Conservation (phyloP, 2,888 invertebrate species). For the Desoria tigrina region DNA sequence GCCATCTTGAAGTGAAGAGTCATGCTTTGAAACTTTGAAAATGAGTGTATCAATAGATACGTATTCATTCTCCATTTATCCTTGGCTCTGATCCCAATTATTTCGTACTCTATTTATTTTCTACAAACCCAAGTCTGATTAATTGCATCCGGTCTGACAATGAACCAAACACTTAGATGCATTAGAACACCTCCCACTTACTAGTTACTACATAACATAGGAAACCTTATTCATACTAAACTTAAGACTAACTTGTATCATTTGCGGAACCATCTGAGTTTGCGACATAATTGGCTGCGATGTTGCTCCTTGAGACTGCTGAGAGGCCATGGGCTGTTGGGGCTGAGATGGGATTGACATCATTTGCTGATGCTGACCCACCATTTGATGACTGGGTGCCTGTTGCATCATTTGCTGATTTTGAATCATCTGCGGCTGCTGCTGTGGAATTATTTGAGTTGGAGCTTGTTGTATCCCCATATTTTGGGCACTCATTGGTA, state of each 20-base stretch:
- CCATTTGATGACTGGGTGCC: constrained; percentile 32
- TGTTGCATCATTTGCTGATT: constrained; percentile 60
- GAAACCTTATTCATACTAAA: no score
- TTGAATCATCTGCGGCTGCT: constrained; percentile 61
- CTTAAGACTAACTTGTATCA: constrained; percentile 58
- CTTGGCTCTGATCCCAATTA: no score
- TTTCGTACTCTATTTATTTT: no score
- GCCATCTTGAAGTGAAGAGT: no score
- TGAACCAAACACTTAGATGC: no score
- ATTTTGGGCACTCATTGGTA: constrained; percentile 30
- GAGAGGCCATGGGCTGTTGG: constrained; percentile 32
- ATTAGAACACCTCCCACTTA: no score
- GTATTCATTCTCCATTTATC: no score
- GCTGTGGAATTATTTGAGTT: constrained; percentile 46
- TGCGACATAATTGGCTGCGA: constrained; percentile 42
- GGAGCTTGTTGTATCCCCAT: constrained; percentile 39
- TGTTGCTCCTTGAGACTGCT: constrained; percentile 31
- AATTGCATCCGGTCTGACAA: no score
- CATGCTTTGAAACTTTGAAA: no score
- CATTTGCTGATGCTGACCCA: constrained; percentile 52
- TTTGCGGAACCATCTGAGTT: constrained; percentile 61
- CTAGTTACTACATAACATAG: no score
- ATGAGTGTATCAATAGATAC: no score
- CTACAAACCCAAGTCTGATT: no score
- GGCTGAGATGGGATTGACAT: constrained; percentile 58